A percentile compares a stretch with the other conserved stretches of the same genome.
These are phyloP conservation scores for Apostichopus japonicus DNA, from an alignment of 35 echinoderm and acorn worm species.

Conservation along the genomic window DNA sequence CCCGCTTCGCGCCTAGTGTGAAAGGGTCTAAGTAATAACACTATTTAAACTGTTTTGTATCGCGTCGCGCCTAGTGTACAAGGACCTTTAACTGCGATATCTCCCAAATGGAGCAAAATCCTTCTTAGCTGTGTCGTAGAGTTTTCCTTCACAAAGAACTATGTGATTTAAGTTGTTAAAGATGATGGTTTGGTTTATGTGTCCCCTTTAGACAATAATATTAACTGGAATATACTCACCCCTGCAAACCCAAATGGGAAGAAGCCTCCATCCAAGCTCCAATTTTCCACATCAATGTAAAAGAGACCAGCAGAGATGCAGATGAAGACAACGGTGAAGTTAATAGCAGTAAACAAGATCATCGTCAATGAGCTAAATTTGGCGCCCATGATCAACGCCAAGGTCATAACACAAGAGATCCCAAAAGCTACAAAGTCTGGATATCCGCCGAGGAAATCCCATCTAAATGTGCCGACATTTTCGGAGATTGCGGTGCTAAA, in stretches of 20 bases:
- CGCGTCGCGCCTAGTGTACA: too few species aligned
- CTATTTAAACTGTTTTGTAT: too few species aligned
- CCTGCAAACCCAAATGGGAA: conserved; percentile 86
- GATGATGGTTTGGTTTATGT: too few species aligned
- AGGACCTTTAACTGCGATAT: too few species aligned
- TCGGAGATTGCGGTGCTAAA: conserved; percentile 73
- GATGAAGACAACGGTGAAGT: conserved; percentile 75
- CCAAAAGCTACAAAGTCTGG: conserved; percentile 89
- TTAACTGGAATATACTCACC: conserved; percentile 52
- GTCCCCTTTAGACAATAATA: too few species aligned
- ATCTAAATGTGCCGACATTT: conserved; percentile 78
- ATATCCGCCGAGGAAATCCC: conserved; percentile 84
- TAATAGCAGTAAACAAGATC: conserved; percentile 70
- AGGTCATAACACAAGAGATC: conserved; percentile 74
- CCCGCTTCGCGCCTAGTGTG: too few species aligned
- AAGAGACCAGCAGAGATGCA: conserved; percentile 79
- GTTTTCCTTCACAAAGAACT: too few species aligned
- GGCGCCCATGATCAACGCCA: conserved; percentile 75
- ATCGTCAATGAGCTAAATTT: conserved; percentile 81
- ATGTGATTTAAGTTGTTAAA: too few species aligned
- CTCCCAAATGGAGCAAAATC: neutral
- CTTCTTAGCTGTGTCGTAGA: too few species aligned
- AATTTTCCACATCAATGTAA: conserved; percentile 82
- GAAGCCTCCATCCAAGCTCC: conserved; percentile 73
- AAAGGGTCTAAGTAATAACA: too few species aligned